phyloP scores from a whole-genome alignment of 2,113 vertebrate species.

The Ibidorhyncha struthersii region DNA sequence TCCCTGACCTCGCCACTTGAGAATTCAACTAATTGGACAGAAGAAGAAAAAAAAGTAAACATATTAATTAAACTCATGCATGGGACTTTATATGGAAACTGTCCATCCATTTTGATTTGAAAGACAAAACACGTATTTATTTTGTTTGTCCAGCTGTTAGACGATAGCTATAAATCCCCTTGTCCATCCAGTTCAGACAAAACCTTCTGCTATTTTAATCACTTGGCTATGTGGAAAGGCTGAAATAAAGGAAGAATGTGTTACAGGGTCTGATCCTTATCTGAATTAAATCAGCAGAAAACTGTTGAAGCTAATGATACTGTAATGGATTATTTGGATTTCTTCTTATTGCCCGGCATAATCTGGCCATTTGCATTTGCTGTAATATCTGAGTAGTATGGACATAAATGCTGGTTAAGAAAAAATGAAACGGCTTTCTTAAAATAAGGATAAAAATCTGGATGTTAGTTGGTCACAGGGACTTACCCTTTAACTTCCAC shows the following conservation, averaged over 20 bases:
- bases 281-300: slow-evolving; percentile 39
- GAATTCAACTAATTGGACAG: slow-evolving; percentile 67
- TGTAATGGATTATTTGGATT: neutral
- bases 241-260: slow-evolving; percentile 23
- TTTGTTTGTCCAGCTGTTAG: slow-evolving; percentile 80
- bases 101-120: slow-evolving; percentile 58
- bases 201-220: slow-evolving; percentile 38
- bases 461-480: neutral
- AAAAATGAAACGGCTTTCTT: neutral
- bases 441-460: neutral
- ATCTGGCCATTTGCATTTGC: neutral
- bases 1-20: neutral
- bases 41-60: slow-evolving; percentile 53
- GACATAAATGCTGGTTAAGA: neutral
- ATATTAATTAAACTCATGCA: slow-evolving; percentile 64
- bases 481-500: neutral
- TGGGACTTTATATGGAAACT: slow-evolving; percentile 60
- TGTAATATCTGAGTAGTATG: neutral
- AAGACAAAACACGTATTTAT: slow-evolving; percentile 48
- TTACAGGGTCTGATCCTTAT: slow-evolving; percentile 48
- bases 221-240: slow-evolving; percentile 23
- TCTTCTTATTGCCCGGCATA: neutral
- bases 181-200: slow-evolving; percentile 44
- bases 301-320: slow-evolving; percentile 52
- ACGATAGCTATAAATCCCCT: slow-evolving; percentile 68